Base-by-base conservation (phyloP, 2,113 vertebrate species). In the Psilopogon haemacephalus region DNA sequence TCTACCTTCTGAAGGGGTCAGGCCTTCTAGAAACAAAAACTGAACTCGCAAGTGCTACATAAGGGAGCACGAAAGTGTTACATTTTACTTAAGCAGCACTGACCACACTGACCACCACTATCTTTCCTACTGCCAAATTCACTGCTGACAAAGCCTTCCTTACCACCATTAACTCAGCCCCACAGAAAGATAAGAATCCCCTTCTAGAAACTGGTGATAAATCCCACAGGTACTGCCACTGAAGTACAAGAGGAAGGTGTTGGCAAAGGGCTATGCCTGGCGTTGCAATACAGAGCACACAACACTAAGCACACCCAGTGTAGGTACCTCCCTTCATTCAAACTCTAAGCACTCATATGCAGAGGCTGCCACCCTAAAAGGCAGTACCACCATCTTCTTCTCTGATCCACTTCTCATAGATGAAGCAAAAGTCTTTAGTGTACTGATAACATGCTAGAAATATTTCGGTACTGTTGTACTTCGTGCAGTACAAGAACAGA, bases 281-380 rank as follows among this genome's bases (percentile, higher is more conserved):
- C 0, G 0, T 7, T 59, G 74, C 44, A 46, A 52, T 35, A 24
- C 54, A 6, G 0, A 62, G n/a, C 48, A 40, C 4, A 32, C 55
- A 69, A 65, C 40, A n/a, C 46, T 11, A 26, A 52, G n/a, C 12
- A 6, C 6, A 62, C 15, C 13, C 52, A 19, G 21, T 3, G 2
- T 3, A 8, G 3, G 8, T 32, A 20, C 19, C 30, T 68, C 62
- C 26, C 37, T 27, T 48, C 15, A 14, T 15, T 62, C 55, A 40
- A 17, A 32, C n/a, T 28, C 5, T 8, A 60, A 56, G 42, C 19
- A 62, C 35, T 38, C 32, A 50, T 44, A 90, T 72, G 40, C 15
- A 55, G 24, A 72, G 59, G 23, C 75, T 82, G 65, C 70, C 58
- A 58, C 71, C n/a, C 46, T 46, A 59, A 77, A 58, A 46, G 5